Evolutionary conservation across 2,113 vertebrate species (phyloP), one percentile per base, ranked within the genome.

Genomic region (Hippolais icterina): DNA sequence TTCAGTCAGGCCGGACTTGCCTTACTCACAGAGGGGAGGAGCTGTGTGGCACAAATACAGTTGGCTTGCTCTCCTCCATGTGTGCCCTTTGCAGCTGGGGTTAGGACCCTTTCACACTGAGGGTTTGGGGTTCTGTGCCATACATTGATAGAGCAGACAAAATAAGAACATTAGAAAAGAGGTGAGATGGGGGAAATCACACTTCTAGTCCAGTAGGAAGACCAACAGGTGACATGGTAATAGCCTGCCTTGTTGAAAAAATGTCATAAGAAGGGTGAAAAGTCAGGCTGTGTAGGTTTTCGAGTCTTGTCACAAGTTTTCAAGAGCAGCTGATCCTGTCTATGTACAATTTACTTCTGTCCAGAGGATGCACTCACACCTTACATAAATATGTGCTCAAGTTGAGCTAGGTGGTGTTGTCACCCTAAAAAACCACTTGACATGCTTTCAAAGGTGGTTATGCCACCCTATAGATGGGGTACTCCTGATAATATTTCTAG

Each of bases 31-130:
- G 28, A 50, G 53, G 25, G 53, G 63, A 33, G 5, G 2, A 57
- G 20, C 39, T 24, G 25, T 13, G 2, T 15, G 59, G 27, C 49
- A 47, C 35, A 9, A 46, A 15, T 0, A 0, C 41, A 15, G 10
- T 12, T 5, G 1, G 4, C 22, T 59, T 69, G 29, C 20, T 33
- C 35, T 60, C 2, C 0, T 24, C 5, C 4, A 6, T 8, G 19
- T 21, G n/a, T 70, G 46, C 37, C 56, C 78, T 35, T 47, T 52
- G 39, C 74, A 56, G 15, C 31, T 49, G 56, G 12, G 6, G 10
- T 74, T 33, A 10, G 70, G 15, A 57, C 19, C 49, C 37, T 75
- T 57, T 27, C 56, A 28, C 27, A 13, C 42, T 9, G 27, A 39
- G 52, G 1, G 5, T 9, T 39, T 29, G 29, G 63, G 19, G 15